Evolutionary conservation across 2,888 invertebrate genomes (phyloP), one percentile per base, ranked within the genome.

Genomic region (Amphipyra tragopoginis): DNA sequence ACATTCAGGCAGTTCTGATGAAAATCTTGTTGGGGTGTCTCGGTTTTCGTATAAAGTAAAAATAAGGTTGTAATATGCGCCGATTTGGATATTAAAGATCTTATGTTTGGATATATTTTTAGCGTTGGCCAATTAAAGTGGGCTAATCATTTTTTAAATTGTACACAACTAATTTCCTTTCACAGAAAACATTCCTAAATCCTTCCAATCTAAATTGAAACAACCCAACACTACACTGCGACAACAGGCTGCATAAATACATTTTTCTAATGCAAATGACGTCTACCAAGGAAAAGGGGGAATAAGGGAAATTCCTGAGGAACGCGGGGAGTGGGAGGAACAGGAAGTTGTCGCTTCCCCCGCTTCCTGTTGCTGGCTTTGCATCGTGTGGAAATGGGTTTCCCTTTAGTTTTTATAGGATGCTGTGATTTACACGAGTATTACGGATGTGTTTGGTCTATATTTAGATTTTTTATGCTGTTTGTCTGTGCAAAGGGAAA

Each of bases 331-430:
- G 58, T 59, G 55, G 54, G 42, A 10, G 54, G 49, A 1, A 26
- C 26, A 44, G 80, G 72, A 77, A 77, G 80, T 72, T 68, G 75
- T 77, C 64, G 52, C 51, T 72, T 61, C 64, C 55, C 50, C 49
- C 60, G 44, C 47, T 61, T 70, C 70, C 72, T 68, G 64, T 66
- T 55, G 59, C 62, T 60, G 53, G 56, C 65, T 61, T 59, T 60
- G 56, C 66, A 33, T 62, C 61, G 65, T 62, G 65, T 70, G 68
- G 72, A 71, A 80, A 80, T 68, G 52, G 49, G 52, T 65, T 67
- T 71, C 69, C 48, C 50, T 72, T 65, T 52, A 62, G 68, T 71
- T 76, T 75, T 72, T 76, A 59, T 58, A 72, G 64, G 76, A 76
- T 71, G 72, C 66, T 63, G 74, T 56, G 64, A 72, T 72, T 73